Evolutionary conservation across 2,797 vertebrate genomes (phyloP).

Genomic region (Centroberyx gerrardi): DNA sequence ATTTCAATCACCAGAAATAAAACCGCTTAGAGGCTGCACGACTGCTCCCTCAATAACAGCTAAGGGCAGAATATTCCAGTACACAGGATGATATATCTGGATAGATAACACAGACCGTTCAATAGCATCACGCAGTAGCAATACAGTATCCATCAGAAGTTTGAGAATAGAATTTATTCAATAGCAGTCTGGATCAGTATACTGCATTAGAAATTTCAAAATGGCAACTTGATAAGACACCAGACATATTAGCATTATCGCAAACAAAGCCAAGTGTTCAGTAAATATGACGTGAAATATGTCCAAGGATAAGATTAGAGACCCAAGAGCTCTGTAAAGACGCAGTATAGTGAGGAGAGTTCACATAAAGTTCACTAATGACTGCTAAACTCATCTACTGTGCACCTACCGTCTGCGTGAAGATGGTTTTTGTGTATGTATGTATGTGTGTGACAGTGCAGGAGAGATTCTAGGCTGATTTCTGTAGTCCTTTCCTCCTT

Average conservation of each 20-base stretch:
- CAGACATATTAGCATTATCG: neutral
- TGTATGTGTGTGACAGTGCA: neutral
- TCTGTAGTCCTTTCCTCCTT: conserved; percentile 46
- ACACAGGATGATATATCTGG: neutral
- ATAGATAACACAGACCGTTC: neutral
- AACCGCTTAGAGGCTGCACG: neutral
- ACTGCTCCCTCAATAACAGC: neutral
- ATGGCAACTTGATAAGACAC: neutral
- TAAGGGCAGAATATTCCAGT: neutral
- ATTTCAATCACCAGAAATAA: neutral
- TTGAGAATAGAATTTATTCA: neutral
- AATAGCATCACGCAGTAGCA: neutral
- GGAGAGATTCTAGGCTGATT: conserved; percentile 36
- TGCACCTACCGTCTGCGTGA: neutral
- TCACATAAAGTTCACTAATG: neutral
- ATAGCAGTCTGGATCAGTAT: neutral
- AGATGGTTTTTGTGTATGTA: neutral
- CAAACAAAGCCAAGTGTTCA: neutral
- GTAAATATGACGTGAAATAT: neutral
- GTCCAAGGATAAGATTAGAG: neutral
- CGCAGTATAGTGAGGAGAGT: neutral
- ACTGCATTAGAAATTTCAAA: neutral
- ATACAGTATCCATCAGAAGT: neutral
- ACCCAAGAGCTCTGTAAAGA: neutral
- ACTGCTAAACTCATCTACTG: neutral